Conservation (phyloP, 2,797 vertebrate genomes). For the Pogoniulus pusillus region DNA sequence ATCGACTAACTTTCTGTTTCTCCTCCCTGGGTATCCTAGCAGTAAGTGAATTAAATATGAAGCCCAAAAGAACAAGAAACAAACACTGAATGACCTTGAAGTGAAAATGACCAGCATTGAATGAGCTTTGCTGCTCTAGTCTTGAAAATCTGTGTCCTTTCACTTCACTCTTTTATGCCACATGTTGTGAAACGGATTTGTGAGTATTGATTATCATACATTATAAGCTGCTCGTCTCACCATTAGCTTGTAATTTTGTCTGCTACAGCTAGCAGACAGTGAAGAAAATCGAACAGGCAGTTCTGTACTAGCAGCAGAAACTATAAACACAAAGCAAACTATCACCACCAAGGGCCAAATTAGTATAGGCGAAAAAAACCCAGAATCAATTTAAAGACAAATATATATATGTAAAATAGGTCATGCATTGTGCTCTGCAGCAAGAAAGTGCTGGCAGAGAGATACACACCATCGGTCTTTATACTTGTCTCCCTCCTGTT, state of each 20-base stretch:
- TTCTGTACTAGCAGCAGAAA: conserved; percentile 50
- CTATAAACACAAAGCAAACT: conserved; percentile 21
- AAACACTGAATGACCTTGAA: conserved; percentile 80
- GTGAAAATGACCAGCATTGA: conserved; percentile 76
- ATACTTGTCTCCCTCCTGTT: background rate
- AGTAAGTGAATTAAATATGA: conserved; percentile 66
- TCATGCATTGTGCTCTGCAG: background rate
- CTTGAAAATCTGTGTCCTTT: conserved; percentile 52
- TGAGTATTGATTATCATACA: conserved; percentile 69
- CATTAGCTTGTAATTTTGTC: conserved; percentile 66
- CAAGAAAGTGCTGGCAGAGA: background rate
- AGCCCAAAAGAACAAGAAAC: conserved; percentile 34
- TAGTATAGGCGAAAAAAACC: conserved; percentile 41
- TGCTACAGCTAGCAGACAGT: conserved; percentile 25
- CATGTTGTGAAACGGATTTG: conserved; percentile 36
- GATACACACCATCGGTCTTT: conserved; percentile 23
- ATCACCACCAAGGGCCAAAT: conserved; percentile 23
- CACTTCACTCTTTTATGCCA: conserved; percentile 52
- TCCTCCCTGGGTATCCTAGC: conserved; percentile 23
- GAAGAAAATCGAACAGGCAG: conserved; percentile 56
- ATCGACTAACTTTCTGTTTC: conserved; percentile 59
- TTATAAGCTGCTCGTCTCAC: conserved; percentile 51
- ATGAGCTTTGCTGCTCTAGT: conserved; percentile 77
- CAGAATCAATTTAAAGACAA: conserved; percentile 35
- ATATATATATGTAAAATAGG: conserved; percentile 12